A percentile compares a stretch with the other conserved stretches of the same genome.
These are phyloP conservation scores for Synchiropus splendidus DNA, from an alignment of 2,113 vertebrate species.

Conservation along the genomic window DNA sequence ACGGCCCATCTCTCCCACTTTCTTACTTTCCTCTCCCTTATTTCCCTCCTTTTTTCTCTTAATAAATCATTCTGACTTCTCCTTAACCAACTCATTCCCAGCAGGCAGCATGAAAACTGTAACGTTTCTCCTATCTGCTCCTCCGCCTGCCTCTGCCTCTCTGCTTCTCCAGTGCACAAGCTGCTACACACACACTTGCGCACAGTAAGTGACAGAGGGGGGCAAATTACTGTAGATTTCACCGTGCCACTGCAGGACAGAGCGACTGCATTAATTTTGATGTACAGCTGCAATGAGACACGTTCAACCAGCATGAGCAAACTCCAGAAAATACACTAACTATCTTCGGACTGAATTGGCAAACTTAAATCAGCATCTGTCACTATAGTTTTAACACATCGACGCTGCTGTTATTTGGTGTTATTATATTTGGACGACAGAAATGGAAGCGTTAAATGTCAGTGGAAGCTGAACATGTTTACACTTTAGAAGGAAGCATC, in stretches of 20 bases:
- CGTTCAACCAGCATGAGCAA: slow-evolving; percentile 15
- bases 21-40: slow-evolving; percentile 55
- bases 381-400: too few relatives aligned
- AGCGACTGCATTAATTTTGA: slow-evolving; percentile 4
- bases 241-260: slow-evolving; percentile 15
- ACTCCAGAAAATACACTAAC: too few relatives aligned
- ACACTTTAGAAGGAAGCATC: too few relatives aligned
- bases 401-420: too few relatives aligned
- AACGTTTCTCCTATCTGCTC: slow-evolving; percentile 38
- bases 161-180: too few relatives aligned
- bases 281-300: slow-evolving; percentile 3
- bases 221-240: slow-evolving; percentile 24
- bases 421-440: too few relatives aligned
- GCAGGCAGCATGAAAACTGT: slow-evolving; percentile 67
- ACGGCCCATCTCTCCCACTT: slow-evolving; percentile 58
- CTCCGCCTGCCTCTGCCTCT: slow-evolving; percentile 27
- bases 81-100: slow-evolving; percentile 76
- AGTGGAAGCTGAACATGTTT: too few relatives aligned
- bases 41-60: slow-evolving; percentile 65
- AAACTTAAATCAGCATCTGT: too few relatives aligned
- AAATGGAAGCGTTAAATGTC: too few relatives aligned
- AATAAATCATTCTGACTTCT: slow-evolving; percentile 77
- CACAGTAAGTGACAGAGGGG: slow-evolving; percentile 15
- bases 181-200: background rate
- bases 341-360: too few relatives aligned